phyloP scores from a whole-genome alignment of 2,888 invertebrate species.

The Tryphoninae sp. region DNA sequence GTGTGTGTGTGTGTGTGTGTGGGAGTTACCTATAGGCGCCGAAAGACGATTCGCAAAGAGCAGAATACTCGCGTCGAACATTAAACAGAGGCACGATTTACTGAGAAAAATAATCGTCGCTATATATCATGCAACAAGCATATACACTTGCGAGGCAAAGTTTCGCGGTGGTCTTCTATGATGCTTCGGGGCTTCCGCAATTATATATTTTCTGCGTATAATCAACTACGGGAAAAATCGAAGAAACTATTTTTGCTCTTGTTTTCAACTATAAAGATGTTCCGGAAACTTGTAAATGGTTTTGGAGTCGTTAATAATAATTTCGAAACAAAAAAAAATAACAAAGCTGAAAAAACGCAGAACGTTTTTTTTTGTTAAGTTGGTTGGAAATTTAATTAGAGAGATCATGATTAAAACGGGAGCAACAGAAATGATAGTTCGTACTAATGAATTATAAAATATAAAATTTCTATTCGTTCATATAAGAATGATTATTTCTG shows the following conservation, averaged over 20 bases:
- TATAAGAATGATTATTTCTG: too few relatives aligned
- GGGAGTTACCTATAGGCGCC: not conserved
- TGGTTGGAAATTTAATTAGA: not conserved
- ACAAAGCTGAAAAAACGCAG: too few relatives aligned
- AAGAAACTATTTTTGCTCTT: not conserved
- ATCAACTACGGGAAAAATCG: not conserved
- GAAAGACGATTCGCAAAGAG: slow-evolving; percentile 40
- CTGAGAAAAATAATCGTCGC: slow-evolving; percentile 21
- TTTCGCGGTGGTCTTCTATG: not conserved
- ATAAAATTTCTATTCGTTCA: too few relatives aligned
- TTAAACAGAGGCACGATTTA: slow-evolving; percentile 55
- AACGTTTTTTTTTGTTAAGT: too few relatives aligned
- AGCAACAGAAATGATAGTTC: too few relatives aligned
- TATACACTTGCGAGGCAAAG: slow-evolving; percentile 25
- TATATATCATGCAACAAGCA: slow-evolving; percentile 9
- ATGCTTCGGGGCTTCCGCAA: not conserved
- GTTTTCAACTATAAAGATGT: not conserved
- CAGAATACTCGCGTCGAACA: slow-evolving; percentile 40
- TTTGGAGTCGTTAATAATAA: too few relatives aligned
- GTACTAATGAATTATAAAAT: too few relatives aligned
- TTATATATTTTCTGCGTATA: not conserved
- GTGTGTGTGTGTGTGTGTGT: too few relatives aligned
- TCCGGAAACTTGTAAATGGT: too few relatives aligned
- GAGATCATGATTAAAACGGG: too few relatives aligned
- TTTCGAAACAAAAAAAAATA: too few relatives aligned